These are phyloP conservation scores for Arenaria interpres DNA, from an alignment of 2,113 vertebrate species.

Conservation along the genomic window DNA sequence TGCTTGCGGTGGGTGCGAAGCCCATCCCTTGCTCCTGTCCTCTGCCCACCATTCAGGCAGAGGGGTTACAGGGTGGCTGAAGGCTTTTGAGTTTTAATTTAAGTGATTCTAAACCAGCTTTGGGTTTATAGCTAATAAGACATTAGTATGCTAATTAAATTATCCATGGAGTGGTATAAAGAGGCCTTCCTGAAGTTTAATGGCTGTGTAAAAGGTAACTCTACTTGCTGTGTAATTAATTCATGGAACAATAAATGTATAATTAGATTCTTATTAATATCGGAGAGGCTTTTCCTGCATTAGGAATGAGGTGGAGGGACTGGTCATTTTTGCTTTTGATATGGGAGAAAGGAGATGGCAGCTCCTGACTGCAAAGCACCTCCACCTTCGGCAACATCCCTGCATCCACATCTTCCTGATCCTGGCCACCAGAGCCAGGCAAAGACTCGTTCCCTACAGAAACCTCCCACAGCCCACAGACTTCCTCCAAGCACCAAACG, in stretches of 20 bases:
- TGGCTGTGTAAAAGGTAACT: conserved; percentile 74
- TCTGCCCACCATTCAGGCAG: background rate
- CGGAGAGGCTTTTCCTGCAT: conserved; percentile 56
- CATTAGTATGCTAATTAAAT: conserved; percentile 76
- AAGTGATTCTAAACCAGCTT: conserved; percentile 68
- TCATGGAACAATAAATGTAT: conserved; percentile 76
- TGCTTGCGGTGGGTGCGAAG: background rate
- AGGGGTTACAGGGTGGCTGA: conserved; percentile 5
- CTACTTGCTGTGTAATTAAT: conserved; percentile 73
- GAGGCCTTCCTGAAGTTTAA: conserved; percentile 75
- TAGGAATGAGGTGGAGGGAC: background rate
- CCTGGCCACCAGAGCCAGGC: background rate
- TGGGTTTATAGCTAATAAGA: conserved; percentile 69
- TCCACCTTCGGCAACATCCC: background rate
- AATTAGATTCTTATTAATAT: conserved; percentile 77
- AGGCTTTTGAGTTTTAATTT: conserved; percentile 60
- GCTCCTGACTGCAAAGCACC: background rate
- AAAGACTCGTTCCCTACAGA: accelerated
- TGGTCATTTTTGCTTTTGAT: background rate
- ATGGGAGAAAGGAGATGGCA: background rate
- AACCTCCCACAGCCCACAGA: background rate
- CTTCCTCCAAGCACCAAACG: accelerated
- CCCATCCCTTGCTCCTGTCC: accelerated
- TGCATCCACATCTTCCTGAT: background rate
- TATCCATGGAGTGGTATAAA: conserved; percentile 72